phyloP scores from a whole-genome alignment of 1,140 invertebrate species.

The Tetramorium simillimum region DNA sequence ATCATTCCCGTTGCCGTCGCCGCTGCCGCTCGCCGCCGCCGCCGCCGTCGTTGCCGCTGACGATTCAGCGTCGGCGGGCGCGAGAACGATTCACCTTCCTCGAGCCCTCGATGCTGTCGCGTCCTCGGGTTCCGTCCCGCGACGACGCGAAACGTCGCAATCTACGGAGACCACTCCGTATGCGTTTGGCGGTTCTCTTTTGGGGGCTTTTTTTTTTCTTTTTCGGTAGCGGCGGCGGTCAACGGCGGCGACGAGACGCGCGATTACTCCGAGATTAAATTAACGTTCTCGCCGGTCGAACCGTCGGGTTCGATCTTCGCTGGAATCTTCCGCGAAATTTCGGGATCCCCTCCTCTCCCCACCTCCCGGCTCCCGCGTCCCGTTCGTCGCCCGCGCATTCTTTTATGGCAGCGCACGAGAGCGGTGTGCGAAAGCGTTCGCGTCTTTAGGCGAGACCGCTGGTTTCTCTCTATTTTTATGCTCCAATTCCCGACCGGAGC shows the following conservation, averaged over 20 bases:
- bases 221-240: not conserved
- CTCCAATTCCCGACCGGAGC: slow-evolving; percentile 61
- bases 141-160: not conserved
- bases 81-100: not conserved
- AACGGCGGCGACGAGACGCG: not conserved
- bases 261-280: not conserved
- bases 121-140: too few relatives aligned
- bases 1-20: slow-evolving; percentile 53
- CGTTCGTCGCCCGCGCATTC: not conserved
- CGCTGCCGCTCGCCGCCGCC: not conserved
- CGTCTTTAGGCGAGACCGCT: slow-evolving; percentile 32
- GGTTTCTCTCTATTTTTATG: slow-evolving; percentile 70
- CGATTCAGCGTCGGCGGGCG: not conserved
- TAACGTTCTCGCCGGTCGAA: not conserved
- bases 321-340: not conserved
- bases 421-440: slow-evolving; percentile 39
- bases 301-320: not conserved
- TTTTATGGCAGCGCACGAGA: slow-evolving; percentile 53
- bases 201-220: not conserved
- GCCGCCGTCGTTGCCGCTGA: not conserved
- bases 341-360: too few relatives aligned
- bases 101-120: too few relatives aligned
- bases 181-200: not conserved
- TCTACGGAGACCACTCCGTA: not conserved
- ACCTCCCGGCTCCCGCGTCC: not conserved